Evolutionary conservation across 1,140 invertebrate genomes (phyloP).

Genomic region (Zaprionus gabonicus): DNA sequence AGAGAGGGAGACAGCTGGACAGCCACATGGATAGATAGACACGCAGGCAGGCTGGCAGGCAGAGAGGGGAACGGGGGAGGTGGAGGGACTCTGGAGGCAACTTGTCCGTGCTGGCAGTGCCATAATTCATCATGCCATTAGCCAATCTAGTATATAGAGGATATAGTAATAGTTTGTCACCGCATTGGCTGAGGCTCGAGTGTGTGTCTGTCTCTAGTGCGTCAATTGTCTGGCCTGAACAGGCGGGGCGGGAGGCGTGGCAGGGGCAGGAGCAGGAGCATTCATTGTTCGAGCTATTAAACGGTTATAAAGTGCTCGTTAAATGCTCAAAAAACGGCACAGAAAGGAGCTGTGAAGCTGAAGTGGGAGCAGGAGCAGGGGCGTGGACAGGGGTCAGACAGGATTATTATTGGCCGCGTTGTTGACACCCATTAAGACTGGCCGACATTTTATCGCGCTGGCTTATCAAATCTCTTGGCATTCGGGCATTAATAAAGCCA

Average conservation of each 20-base stretch:
- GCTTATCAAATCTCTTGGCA: slow-evolving; percentile 77
- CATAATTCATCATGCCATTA: slow-evolving; percentile 80
- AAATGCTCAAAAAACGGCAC: slow-evolving; percentile 64
- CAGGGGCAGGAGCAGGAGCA: slow-evolving; percentile 3
- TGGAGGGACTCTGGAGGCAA: slow-evolving; percentile 6
- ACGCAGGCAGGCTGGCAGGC: not conserved
- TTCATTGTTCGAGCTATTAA: slow-evolving; percentile 79
- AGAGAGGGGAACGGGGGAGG: not conserved
- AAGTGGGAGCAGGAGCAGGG: not conserved
- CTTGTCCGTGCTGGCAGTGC: slow-evolving; percentile 48
- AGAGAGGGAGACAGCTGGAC: slow-evolving; percentile 10
- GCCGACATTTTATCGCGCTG: slow-evolving; percentile 73
- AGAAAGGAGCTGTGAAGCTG: not conserved
- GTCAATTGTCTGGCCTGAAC: slow-evolving; percentile 42
- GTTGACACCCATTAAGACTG: slow-evolving; percentile 80
- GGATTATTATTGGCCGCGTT: slow-evolving; percentile 71
- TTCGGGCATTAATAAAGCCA: slow-evolving; percentile 71
- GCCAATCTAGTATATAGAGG: slow-evolving; percentile 44
- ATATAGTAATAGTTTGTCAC: slow-evolving; percentile 46
- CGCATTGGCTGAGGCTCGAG: slow-evolving; percentile 40
- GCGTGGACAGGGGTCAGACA: not conserved
- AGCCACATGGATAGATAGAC: slow-evolving; percentile 8
- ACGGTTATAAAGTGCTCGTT: slow-evolving; percentile 80
- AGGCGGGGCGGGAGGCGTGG: not conserved
- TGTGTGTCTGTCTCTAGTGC: slow-evolving; percentile 55